Conservation (phyloP, 2,888 invertebrate genomes). For the Lacanobia wlatinum region DNA sequence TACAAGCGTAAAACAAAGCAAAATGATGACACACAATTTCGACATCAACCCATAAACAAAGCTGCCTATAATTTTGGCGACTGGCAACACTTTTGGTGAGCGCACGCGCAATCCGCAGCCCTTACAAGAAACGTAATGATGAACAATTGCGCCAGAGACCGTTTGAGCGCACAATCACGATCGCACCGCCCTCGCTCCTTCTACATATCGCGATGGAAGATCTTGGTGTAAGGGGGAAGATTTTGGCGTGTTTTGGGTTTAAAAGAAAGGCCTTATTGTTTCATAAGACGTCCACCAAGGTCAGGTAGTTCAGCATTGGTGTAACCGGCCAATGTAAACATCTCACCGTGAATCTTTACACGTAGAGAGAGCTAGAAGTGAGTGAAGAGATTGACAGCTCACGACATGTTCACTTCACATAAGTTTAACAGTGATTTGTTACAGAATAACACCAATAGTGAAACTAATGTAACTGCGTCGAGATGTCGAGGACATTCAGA, state of each 20-base stretch:
- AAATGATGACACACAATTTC: slow-evolving; percentile 25
- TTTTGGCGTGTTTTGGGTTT: neutral
- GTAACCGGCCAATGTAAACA: no score
- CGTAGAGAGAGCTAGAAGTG: no score
- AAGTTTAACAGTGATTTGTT: no score
- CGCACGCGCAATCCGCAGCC: slow-evolving; percentile 57
- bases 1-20: slow-evolving; percentile 7
- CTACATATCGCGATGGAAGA: slow-evolving; percentile 68
- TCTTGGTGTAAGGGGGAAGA: slow-evolving; percentile 58
- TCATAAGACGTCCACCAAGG: no score
- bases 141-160: slow-evolving; percentile 76
- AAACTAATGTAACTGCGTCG: neutral
- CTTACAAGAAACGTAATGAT: slow-evolving; percentile 73
- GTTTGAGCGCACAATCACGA: slow-evolving; percentile 79
- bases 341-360: no score
- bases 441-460: neutral
- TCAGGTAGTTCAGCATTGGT: no score
- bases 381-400: no score
- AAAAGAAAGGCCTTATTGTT: neutral
- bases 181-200: slow-evolving; percentile 75
- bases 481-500: neutral
- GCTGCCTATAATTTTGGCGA: slow-evolving; percentile 36
- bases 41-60: slow-evolving; percentile 29
- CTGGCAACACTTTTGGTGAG: slow-evolving; percentile 50
- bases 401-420: no score